Conservation (phyloP, 2,797 vertebrate species). For the Chlorospingus flavigularis region DNA sequence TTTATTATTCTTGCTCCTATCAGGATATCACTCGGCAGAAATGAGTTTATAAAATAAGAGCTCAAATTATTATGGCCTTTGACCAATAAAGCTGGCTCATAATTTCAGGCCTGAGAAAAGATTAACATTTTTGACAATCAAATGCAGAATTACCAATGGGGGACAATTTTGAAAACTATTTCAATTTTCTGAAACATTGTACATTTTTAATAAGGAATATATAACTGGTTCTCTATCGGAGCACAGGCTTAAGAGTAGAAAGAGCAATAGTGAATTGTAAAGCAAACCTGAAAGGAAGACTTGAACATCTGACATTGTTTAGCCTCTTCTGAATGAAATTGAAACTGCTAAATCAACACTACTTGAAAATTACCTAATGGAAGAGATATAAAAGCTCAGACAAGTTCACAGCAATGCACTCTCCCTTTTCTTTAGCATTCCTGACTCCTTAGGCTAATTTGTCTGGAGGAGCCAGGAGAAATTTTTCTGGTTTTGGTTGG, state of each 20-base stretch:
- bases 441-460: neutral
- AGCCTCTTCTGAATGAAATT: slow-evolving; percentile 56
- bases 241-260: slow-evolving; percentile 32
- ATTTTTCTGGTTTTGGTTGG: neutral
- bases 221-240: slow-evolving; percentile 12
- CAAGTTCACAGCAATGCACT: neutral
- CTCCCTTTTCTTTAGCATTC: neutral
- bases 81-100: slow-evolving; percentile 92
- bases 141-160: slow-evolving; percentile 81
- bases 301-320: slow-evolving; percentile 54
- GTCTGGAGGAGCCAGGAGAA: neutral
- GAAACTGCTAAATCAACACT: slow-evolving; percentile 65
- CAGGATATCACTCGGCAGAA: slow-evolving; percentile 89
- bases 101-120: slow-evolving; percentile 87
- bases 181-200: slow-evolving; percentile 74
- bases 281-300: slow-evolving; percentile 54
- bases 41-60: slow-evolving; percentile 95
- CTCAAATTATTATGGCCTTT: slow-evolving; percentile 93
- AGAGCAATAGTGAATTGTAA: slow-evolving; percentile 40
- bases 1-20: slow-evolving; percentile 94
- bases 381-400: slow-evolving; percentile 32
- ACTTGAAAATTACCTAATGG: slow-evolving; percentile 55
- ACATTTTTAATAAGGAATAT: slow-evolving; percentile 64
- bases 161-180: slow-evolving; percentile 72
- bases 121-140: slow-evolving; percentile 91